These are phyloP conservation scores for Ahaetulla prasina DNA, from an alignment of 2,113 vertebrate genomes.

Conservation along the genomic window DNA sequence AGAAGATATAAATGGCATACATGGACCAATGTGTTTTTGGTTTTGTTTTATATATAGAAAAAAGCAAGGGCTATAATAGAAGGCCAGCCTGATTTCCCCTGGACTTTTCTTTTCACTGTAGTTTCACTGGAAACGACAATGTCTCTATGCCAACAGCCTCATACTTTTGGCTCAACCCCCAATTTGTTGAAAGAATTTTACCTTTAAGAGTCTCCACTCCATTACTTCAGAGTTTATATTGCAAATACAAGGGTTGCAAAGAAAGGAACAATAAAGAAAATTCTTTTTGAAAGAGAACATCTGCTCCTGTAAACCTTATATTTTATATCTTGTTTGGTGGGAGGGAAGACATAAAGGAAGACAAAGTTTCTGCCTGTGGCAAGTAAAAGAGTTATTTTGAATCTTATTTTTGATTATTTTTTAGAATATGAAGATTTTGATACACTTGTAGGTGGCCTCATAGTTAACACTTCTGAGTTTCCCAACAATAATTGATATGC, in stretches of 20 bases:
- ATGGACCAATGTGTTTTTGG: not conserved
- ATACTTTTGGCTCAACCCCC: not conserved
- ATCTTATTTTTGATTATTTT: not conserved
- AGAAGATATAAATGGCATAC: not conserved
- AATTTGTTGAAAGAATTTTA: not conserved
- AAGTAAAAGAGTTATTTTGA: not conserved
- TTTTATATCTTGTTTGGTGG: not conserved
- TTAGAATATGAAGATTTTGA: not conserved
- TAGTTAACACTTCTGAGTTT: not conserved
- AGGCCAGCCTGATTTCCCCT: not conserved
- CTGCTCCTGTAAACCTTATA: not conserved
- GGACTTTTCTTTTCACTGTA: not conserved
- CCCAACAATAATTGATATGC: not conserved
- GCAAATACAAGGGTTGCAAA: not conserved
- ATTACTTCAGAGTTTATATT: not conserved
- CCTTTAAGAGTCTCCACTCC: not conserved
- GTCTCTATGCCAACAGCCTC: not conserved
- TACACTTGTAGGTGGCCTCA: not conserved
- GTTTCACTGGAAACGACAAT: not conserved
- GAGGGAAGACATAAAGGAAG: not conserved
- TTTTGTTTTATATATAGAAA: not conserved
- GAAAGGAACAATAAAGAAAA: not conserved
- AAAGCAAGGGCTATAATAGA: not conserved
- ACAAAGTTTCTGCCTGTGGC: not conserved
- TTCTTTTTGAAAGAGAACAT: not conserved